phyloP scores from a whole-genome alignment of 2,888 invertebrate species.

The Plebejus argus region DNA sequence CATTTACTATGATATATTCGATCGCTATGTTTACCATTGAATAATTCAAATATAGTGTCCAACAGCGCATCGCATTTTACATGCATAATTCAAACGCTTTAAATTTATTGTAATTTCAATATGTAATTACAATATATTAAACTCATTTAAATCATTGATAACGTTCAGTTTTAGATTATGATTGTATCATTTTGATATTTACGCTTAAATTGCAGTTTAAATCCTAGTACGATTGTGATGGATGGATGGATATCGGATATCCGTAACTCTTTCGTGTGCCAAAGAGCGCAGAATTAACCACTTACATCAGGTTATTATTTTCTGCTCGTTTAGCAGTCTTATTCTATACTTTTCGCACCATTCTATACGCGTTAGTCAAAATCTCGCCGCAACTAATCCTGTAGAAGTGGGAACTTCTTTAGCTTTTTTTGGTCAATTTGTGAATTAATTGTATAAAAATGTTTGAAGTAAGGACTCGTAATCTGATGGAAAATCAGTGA shows the following conservation, averaged over 20 bases:
- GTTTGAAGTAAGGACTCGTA: too few species aligned
- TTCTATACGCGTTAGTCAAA: background rate
- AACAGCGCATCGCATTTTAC: background rate
- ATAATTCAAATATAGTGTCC: background rate
- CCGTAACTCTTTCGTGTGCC: too few species aligned
- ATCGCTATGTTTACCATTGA: background rate
- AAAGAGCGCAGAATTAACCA: too few species aligned
- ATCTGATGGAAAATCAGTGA: too few species aligned
- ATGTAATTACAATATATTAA: background rate
- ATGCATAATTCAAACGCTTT: background rate
- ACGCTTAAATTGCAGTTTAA: background rate
- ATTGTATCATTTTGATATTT: background rate
- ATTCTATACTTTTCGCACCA: background rate
- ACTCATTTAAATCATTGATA: background rate
- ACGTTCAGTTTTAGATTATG: background rate
- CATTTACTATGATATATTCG: background rate
- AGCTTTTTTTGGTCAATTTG: too few species aligned
- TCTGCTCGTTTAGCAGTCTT: too few species aligned
- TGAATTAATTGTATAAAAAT: too few species aligned
- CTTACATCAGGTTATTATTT: too few species aligned
- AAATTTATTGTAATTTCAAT: constrained; percentile 14
- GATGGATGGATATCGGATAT: too few species aligned
- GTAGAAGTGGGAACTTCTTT: background rate
- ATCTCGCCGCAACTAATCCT: background rate
- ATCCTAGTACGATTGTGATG: too few species aligned